phyloP scores from a whole-genome alignment of 2,888 invertebrate genomes.

The Tridacna gigas region DNA sequence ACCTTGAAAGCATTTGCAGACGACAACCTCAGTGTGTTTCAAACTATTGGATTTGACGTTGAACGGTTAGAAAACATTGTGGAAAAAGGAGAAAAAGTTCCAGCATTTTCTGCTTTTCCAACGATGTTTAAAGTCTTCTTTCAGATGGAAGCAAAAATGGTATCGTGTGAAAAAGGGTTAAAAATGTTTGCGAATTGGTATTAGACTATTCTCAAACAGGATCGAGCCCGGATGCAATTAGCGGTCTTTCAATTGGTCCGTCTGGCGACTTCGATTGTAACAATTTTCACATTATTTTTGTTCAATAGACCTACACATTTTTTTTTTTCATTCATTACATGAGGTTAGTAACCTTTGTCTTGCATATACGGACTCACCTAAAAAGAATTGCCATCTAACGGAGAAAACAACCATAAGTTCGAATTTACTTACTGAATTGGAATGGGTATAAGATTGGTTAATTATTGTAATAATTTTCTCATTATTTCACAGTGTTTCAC shows the following conservation, averaged over 20 bases:
- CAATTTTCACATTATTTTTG: background rate
- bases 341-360: background rate
- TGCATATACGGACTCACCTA: background rate
- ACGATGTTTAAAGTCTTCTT: too few relatives aligned
- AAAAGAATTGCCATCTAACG: background rate
- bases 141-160: background rate
- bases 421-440: background rate
- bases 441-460: background rate
- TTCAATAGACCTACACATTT: background rate
- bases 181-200: background rate
- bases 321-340: background rate
- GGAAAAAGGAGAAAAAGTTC: too few relatives aligned
- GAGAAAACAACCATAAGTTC: background rate
- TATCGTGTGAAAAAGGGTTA: background rate
- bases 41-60: too few relatives aligned
- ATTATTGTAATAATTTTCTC: background rate
- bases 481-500: too few relatives aligned
- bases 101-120: too few relatives aligned
- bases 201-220: background rate
- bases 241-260: conserved; percentile 6
- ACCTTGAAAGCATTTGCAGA: too few relatives aligned
- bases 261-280: conserved; percentile 18
- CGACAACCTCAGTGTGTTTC: too few relatives aligned
- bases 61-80: too few relatives aligned
- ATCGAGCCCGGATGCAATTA: conserved; percentile 12